Evolutionary conservation across 2,113 vertebrate species (phyloP), one percentile per base, ranked within the genome.

Genomic region (Onychostoma macrolepis): DNA sequence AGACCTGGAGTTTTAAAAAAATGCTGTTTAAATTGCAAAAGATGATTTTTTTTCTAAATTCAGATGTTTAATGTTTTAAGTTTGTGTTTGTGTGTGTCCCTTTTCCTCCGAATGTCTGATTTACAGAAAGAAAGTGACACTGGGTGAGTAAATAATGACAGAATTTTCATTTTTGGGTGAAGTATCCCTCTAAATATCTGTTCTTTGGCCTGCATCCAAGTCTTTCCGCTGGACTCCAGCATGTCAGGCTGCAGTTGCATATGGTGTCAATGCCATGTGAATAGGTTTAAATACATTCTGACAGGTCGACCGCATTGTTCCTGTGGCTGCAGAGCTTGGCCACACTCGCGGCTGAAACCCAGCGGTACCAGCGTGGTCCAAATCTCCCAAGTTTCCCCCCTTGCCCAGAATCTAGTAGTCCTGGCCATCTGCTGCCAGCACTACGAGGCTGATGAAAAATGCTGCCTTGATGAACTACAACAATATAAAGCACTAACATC

Each of bases 201-300:
- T 77, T 28, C 58, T 24, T 26, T 89, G 69, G 85, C 76, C 45
- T 41, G 12, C 63, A 33, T 75, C 81, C 67, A 87, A 67, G 30
- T 87, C 82, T 87, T 43, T 63, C 36, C 6, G 19, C 56, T 19
- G 21, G 67, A 33, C 79, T 41, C 41, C 48, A 15, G 41, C 45
- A 75, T 41, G 30, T 58, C 53, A 80, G 63, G 67, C 83, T 88
- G 88, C 36, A 76, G 84, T 76, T 74, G 71, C 84, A 86, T 90
- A 90, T 89, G 90, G 90, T 75, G 4, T 17, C 43, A 2, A 41
- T 53, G 76, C 76, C 76, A 33, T 87, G 89, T 72, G 90, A 85
- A 86, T 87, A 87, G 83, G 84, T 56, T 83, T 85, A 58, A 82
- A 89, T 90, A 85, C 80, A 80, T 85, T 85, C 67, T 90, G 91